phyloP scores from a whole-genome alignment of 2,113 vertebrate genomes.

The Oreochromis aureus region DNA sequence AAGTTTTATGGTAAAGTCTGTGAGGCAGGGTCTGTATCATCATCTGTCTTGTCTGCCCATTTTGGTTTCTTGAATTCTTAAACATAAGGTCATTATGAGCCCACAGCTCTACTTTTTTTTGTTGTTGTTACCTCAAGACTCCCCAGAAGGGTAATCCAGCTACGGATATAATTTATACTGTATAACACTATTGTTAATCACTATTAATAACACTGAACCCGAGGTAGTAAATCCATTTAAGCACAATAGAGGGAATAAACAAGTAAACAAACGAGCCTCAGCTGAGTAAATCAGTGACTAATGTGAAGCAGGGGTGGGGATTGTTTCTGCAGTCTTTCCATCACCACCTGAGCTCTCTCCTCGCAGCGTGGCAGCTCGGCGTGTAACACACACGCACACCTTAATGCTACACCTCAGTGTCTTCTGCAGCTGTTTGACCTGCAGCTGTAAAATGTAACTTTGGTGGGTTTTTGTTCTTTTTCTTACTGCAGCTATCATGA shows the following conservation, averaged over 20 bases:
- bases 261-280: constrained; percentile 5
- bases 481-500: neutral
- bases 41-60: neutral
- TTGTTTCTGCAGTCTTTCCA: neutral
- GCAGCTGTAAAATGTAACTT: neutral
- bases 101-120: neutral
- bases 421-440: constrained; percentile 11
- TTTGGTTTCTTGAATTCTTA: neutral
- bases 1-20: neutral
- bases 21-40: neutral
- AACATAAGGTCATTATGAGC: neutral
- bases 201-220: neutral
- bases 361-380: neutral
- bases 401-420: neutral
- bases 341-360: neutral
- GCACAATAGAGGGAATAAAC: neutral
- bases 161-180: neutral
- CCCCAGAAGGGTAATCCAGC: neutral
- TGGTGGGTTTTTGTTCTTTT: neutral
- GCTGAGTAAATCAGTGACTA: neutral
- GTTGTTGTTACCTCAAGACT: neutral
- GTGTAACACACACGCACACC: neutral
- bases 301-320: neutral
- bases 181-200: neutral
- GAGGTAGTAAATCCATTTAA: neutral